phyloP scores from a whole-genome alignment of 2,888 invertebrate species.

The Xestia xanthographa region DNA sequence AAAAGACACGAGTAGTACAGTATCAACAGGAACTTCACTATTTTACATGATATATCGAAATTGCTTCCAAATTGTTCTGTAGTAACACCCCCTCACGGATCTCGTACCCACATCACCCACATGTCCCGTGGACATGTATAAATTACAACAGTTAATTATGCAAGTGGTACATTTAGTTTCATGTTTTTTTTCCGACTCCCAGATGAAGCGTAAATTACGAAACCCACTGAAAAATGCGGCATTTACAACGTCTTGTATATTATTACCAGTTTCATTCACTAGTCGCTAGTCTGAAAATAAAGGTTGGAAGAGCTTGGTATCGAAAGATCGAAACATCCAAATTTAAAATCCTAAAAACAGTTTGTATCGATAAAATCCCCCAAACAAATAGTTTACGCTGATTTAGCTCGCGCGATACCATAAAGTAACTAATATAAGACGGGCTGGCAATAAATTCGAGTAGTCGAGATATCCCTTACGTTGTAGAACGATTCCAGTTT shows the following conservation, averaged over 20 bases:
- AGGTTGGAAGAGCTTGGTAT: slow-evolving; percentile 18
- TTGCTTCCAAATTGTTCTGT: neutral
- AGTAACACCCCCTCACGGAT: neutral
- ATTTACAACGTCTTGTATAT: slow-evolving; percentile 24
- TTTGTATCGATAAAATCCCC: slow-evolving; percentile 43
- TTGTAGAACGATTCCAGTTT: slow-evolving; percentile 53
- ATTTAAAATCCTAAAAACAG: slow-evolving; percentile 36
- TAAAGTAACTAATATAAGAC: slow-evolving; percentile 50
- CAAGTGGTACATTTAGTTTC: slow-evolving; percentile 28
- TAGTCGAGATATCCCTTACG: slow-evolving; percentile 45
- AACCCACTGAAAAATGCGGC: slow-evolving; percentile 3
- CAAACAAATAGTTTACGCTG: slow-evolving; percentile 52
- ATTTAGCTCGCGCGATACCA: slow-evolving; percentile 49
- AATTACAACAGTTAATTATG: slow-evolving; percentile 33
- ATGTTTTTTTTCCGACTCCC: neutral
- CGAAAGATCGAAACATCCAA: slow-evolving; percentile 25
- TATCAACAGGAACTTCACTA: slow-evolving; percentile 5
- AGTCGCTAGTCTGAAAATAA: slow-evolving; percentile 47
- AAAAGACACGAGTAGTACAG: slow-evolving; percentile 32
- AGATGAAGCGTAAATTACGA: slow-evolving; percentile 26
- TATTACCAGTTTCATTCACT: slow-evolving; percentile 48
- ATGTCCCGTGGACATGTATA: slow-evolving; percentile 7
- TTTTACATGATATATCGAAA: neutral
- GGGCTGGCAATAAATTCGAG: slow-evolving; percentile 42
- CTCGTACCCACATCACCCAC: slow-evolving; percentile 6